Evolutionary conservation across 2,113 vertebrate genomes (phyloP).

Genomic region (Parotia lawesii): DNA sequence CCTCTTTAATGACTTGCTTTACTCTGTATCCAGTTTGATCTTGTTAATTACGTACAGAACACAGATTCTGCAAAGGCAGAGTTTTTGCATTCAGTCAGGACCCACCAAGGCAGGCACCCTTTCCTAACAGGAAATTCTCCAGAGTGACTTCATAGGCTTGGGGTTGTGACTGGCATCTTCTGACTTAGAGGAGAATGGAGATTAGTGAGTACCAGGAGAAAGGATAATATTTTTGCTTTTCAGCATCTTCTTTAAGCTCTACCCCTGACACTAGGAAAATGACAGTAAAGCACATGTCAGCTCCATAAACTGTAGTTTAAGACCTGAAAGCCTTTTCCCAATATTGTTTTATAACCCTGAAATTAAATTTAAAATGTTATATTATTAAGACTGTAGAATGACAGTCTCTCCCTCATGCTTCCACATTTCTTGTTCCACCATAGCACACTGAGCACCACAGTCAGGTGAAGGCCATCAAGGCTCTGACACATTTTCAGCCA

Average conservation of each 20-base stretch:
- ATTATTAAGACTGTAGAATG: background rate
- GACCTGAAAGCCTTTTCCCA: background rate
- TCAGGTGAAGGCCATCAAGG: background rate
- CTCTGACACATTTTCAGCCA: background rate
- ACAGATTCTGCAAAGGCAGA: background rate
- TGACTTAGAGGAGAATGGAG: background rate
- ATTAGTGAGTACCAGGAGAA: background rate
- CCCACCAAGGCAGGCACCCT: background rate
- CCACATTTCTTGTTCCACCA: background rate
- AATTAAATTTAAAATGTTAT: background rate
- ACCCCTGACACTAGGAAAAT: background rate
- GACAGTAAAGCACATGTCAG: background rate
- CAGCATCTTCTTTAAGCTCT: background rate
- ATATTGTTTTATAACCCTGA: background rate
- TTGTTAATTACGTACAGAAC: background rate
- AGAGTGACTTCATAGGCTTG: background rate
- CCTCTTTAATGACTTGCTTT: constrained; percentile 17
- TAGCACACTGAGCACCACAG: background rate
- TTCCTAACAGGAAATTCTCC: background rate
- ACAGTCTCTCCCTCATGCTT: background rate
- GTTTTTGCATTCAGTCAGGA: background rate
- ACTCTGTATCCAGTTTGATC: background rate
- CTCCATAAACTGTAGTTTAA: background rate
- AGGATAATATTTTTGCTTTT: background rate
- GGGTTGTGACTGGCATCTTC: background rate